Evolutionary conservation across 2,888 invertebrate genomes (phyloP).

Genomic region (Rhorus exstirpatorius): DNA sequence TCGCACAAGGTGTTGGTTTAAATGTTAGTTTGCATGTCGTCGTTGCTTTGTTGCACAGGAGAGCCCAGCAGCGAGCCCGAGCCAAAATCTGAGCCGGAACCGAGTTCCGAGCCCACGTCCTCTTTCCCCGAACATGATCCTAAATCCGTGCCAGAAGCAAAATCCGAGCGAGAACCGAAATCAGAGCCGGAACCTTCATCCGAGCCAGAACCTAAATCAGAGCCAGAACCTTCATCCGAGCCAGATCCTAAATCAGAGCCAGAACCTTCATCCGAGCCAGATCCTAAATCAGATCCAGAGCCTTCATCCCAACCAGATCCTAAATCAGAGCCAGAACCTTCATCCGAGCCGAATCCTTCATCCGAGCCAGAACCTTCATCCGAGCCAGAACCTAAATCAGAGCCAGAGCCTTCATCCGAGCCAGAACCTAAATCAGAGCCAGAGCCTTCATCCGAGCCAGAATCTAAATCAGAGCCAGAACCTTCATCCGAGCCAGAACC

Average conservation of each 20-base stretch:
- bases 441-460: conserved; percentile 79
- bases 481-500: conserved; percentile 86
- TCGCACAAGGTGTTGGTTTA: conserved; percentile 71
- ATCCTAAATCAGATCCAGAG: conserved; percentile 83
- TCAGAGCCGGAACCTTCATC: conserved; percentile 84
- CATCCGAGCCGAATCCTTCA: conserved; percentile 83
- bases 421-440: conserved; percentile 76
- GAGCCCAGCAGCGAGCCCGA: conserved; percentile 81
- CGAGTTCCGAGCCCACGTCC: conserved; percentile 84
- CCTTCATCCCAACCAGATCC: conserved; percentile 84
- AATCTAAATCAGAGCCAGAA: conserved; percentile 84
- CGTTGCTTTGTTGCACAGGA: conserved; percentile 86
- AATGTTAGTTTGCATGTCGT: conserved; percentile 80
- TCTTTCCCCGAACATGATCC: conserved; percentile 84
- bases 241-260: not conserved
- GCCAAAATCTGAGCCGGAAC: conserved; percentile 87
- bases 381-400: conserved; percentile 84
- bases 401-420: conserved; percentile 82
- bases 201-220: conserved; percentile 85
- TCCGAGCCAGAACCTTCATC: conserved; percentile 84
- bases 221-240: conserved; percentile 74
- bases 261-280: conserved; percentile 76
- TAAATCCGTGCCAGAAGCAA: conserved; percentile 74
- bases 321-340: conserved; percentile 84
- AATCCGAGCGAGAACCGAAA: conserved; percentile 74